Base-by-base conservation (phyloP, 2,888 invertebrate species). In the Agrochola lota region DNA sequence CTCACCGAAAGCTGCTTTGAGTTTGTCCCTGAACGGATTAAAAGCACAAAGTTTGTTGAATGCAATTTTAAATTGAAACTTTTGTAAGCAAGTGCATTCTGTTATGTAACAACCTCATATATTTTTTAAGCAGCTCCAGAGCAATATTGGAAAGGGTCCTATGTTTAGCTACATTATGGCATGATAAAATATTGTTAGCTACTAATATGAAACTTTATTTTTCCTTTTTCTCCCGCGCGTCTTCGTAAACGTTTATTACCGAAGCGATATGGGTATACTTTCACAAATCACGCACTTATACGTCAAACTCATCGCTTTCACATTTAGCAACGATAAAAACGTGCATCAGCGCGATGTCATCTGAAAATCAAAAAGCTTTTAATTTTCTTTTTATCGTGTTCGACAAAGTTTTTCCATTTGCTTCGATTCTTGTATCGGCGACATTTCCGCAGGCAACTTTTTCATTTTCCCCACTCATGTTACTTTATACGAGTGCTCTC, bases 21-120 rank as follows among this genome's bases (percentile, higher is more conserved):
- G 94, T 94, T 95, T 92, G 94, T 93, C 91, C 91, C 92, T 91
- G 92, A 93, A 93, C 89, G 94, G 94, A 95, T 95, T 95, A 95
- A 94, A 86, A 92, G 91, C 90, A 89, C 88, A 93, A 94, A 95
- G 91, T 94, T 93, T 91, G 91, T 89, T 89, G 90, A 89, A 91
- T 91, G 89, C 91, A 92, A 91, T 92, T 93, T 92, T 90, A 90
- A 92, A 92, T 91, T 87, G 87, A 91, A 90, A 89, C 86, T 81
- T 88, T 84, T 80, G 79, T 81, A 78, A 83, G 81, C 81, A 81
- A 82, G 78, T 82, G 80, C 71, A 82, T 83, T 83, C 77, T 81
- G 83, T 85, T 85, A 89, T 82, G 80, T 81, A 79, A 83, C 84
- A 78, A 78, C 20, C 84, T 84, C 60, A 77, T 84, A 83, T 84